These are phyloP conservation scores for Pachydiplax longipennis DNA, from an alignment of 2,888 invertebrate genomes.

Conservation along the genomic window DNA sequence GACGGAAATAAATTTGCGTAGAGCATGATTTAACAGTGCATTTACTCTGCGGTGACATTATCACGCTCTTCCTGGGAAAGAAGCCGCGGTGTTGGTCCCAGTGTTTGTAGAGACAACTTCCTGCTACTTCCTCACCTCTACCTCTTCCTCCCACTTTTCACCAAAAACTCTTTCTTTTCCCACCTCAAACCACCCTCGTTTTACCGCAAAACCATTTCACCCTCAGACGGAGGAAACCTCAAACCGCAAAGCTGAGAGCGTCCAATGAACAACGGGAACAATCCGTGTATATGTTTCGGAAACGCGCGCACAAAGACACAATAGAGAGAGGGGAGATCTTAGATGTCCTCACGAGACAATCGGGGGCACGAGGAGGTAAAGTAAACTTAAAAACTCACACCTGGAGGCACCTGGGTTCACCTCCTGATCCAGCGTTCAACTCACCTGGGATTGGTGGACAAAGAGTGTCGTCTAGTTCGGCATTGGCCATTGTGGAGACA, in stretches of 20 bases:
- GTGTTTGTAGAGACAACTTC: constrained; percentile 3
- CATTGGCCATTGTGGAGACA: not conserved
- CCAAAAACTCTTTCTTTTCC: not conserved
- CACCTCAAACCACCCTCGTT: not conserved
- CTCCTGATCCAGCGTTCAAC: not conserved
- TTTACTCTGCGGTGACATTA: too few species aligned
- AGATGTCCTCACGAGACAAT: not conserved
- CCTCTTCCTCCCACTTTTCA: not conserved
- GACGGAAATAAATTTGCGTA: too few species aligned
- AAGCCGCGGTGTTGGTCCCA: not conserved
- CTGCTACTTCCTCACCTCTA: not conserved
- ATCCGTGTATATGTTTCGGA: not conserved
- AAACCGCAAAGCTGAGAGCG: not conserved
- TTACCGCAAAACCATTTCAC: not conserved
- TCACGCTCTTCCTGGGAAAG: not conserved
- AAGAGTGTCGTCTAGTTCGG: not conserved
- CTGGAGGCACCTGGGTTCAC: not conserved
- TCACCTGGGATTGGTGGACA: not conserved
- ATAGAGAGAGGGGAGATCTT: not conserved
- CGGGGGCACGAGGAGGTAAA: not conserved
- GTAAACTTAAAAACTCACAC: not conserved
- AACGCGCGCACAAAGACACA: not conserved
- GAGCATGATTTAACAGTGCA: too few species aligned
- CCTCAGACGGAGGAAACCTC: not conserved
- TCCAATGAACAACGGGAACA: not conserved